A percentile compares a stretch with the other conserved stretches of the same genome.
phyloP scores from a whole-genome alignment of 1,140 invertebrate species.

The Anastatus disparis region DNA sequence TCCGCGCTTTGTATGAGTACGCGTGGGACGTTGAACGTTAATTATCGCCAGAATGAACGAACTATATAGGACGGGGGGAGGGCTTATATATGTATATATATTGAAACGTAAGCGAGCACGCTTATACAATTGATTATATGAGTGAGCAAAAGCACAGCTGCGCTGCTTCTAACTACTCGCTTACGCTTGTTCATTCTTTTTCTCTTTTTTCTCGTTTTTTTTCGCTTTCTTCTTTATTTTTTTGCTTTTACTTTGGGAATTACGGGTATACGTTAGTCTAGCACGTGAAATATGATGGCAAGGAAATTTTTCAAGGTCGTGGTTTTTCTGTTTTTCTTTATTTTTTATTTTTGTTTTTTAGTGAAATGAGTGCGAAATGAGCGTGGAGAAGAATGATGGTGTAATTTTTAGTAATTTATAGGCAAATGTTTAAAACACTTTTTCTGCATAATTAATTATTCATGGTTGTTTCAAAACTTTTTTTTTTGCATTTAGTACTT shows the following conservation, averaged over 20 bases:
- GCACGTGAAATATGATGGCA: neutral
- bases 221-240: too few species aligned
- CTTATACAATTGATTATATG: constrained; percentile 30
- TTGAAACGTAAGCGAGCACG: neutral
- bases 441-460: too few species aligned
- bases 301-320: neutral
- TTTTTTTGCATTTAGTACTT: too few species aligned
- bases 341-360: neutral
- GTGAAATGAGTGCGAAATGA: too few species aligned
- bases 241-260: neutral
- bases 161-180: neutral
- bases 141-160: constrained; percentile 10
- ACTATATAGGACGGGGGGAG: too few species aligned
- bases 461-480: too few species aligned
- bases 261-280: neutral
- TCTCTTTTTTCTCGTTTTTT: neutral
- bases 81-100: too few species aligned
- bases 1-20: too few species aligned
- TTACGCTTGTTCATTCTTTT: neutral
- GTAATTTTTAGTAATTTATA: too few species aligned
- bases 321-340: neutral
- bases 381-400: too few species aligned
- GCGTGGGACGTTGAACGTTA: constrained; percentile 1
- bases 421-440: too few species aligned
- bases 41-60: too few species aligned